A percentile compares a stretch with the other conserved stretches of the same genome.
phyloP scores from a whole-genome alignment of 2,113 vertebrate genomes.

The Varanus komodoensis region DNA sequence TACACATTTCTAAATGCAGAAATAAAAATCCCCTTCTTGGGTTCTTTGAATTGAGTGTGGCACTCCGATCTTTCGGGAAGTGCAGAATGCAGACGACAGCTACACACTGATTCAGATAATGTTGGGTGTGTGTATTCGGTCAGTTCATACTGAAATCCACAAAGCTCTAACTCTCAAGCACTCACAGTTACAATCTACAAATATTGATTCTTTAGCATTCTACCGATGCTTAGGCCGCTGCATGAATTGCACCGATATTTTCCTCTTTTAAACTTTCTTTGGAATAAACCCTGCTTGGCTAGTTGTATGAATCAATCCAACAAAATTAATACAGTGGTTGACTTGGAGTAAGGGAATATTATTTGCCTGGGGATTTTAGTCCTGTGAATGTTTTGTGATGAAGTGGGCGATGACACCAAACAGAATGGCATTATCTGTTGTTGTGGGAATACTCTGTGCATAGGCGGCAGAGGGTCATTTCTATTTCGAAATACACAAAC shows the following conservation, averaged over 20 bases:
- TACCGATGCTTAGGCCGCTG: neutral
- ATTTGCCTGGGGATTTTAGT: neutral
- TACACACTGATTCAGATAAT: neutral
- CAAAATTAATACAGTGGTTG: neutral
- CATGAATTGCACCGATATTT: neutral
- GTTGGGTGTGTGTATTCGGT: neutral
- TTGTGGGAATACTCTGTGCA: neutral
- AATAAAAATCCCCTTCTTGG: too few species aligned
- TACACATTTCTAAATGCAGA: neutral
- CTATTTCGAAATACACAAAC: neutral
- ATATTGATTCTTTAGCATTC: neutral
- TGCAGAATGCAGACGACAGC: neutral
- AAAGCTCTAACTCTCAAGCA: neutral
- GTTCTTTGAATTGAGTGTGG: neutral
- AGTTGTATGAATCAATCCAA: neutral
- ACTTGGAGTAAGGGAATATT: neutral
- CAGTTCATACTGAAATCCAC: neutral
- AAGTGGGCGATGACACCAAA: neutral
- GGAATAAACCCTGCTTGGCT: neutral
- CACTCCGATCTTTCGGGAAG: neutral
- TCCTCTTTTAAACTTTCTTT: neutral
- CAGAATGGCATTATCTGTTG: neutral
- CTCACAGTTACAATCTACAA: neutral
- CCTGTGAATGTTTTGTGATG: neutral
- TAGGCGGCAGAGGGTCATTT: neutral